A percentile compares a stretch with the other conserved stretches of the same genome.
Conservation (phyloP, 2,113 vertebrate species). For the Callocephalon fimbriatum region DNA sequence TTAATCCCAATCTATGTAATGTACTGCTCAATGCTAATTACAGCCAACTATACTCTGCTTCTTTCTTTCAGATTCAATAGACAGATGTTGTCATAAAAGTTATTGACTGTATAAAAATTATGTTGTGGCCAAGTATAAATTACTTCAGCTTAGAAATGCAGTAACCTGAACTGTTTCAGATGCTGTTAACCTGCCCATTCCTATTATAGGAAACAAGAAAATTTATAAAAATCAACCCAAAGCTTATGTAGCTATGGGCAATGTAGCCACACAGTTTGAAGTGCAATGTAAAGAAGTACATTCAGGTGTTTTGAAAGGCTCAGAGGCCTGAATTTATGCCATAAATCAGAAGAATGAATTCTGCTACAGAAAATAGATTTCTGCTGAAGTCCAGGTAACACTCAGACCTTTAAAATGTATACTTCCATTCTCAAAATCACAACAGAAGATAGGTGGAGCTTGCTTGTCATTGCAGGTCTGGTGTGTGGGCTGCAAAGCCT, state of each 20-base stretch:
- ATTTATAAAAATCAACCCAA: neutral
- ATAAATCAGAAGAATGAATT: neutral
- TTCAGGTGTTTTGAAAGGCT: neutral
- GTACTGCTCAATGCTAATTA: neutral
- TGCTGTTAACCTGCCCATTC: neutral
- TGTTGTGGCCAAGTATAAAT: neutral
- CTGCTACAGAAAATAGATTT: neutral
- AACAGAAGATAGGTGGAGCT: neutral
- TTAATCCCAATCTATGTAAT: neutral
- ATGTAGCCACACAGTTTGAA: neutral
- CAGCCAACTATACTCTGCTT: neutral
- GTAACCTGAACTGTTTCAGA: neutral
- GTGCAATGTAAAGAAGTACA: neutral
- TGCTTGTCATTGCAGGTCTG: neutral
- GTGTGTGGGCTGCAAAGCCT: neutral
- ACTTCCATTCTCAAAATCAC: neutral
- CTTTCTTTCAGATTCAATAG: neutral
- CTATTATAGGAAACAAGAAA: neutral
- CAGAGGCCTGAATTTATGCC: neutral
- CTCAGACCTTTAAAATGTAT: neutral
- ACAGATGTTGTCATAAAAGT: neutral
- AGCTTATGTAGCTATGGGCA: neutral
- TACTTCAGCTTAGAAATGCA: neutral
- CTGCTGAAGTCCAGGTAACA: neutral
- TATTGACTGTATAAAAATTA: neutral